Percentiles rank a stretch among this genome's conserved stretches.
phyloP scores from a whole-genome alignment of 2,888 invertebrate genomes.

The Flabesymbios commensalis region DNA sequence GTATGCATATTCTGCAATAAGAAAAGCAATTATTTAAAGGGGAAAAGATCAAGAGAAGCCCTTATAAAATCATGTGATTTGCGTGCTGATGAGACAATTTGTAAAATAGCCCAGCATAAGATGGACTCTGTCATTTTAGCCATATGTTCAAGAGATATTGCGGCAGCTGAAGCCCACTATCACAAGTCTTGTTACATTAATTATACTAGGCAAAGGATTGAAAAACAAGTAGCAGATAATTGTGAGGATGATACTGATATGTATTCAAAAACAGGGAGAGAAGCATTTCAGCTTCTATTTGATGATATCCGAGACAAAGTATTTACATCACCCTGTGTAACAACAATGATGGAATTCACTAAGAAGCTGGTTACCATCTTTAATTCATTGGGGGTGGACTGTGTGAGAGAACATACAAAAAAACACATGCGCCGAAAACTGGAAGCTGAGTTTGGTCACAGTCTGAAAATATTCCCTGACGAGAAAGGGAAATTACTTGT shows the following conservation, averaged over 20 bases:
- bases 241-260: not conserved
- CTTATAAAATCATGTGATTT: too few species aligned
- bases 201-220: too few species aligned
- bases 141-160: not conserved
- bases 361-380: not conserved
- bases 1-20: constrained; percentile 4
- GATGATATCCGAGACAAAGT: constrained; percentile 1
- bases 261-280: not conserved
- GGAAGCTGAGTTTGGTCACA: constrained; percentile 1
- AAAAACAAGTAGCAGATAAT: too few species aligned
- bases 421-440: constrained; percentile 14
- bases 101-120: not conserved
- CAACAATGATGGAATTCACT: not conserved
- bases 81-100: not conserved
- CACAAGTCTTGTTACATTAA: constrained; percentile 8
- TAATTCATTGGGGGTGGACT: not conserved
- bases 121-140: too few species aligned
- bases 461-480: not conserved
- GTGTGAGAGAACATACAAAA: constrained; percentile 11
- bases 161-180: constrained; percentile 11
- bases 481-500: constrained; percentile 6
- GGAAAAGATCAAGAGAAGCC: too few species aligned
- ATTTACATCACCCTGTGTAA: not conserved
- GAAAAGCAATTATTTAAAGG: too few species aligned
- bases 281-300: constrained; percentile 1